Evolutionary conservation across 2,113 vertebrate genomes (phyloP), one percentile per base, ranked within the genome.

Genomic region (Nipponia nippon): DNA sequence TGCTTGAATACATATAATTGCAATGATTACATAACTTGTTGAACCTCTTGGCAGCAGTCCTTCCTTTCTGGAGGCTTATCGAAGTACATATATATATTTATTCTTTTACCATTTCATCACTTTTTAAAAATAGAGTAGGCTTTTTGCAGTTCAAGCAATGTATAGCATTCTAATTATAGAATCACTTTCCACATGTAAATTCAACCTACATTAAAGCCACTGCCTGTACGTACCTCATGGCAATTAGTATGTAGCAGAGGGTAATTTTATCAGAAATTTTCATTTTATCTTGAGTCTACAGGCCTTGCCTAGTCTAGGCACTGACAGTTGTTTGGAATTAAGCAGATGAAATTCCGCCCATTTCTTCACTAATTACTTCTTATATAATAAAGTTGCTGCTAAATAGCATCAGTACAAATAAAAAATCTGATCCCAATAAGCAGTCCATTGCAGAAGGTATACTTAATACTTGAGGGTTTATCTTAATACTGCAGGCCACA

Each of bases 251-350:
- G 46, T 44, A 95, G 66, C 34, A 21, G 59, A 87, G 70, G 25
- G 69, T 93, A 91, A 85, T 97, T 95, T 96, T 80, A 96, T 88
- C 63, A 96, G 65, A 95, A 96, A 91, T 94, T 93, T 84, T 56
- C 22, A 49, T 93, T 98, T 98, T 97, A 97, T 97, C 95, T 98
- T 92, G 75, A 38, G 42, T 81, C 80, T 97, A 85, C 96, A 97
- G 95, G 62, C 87, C 61, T 96, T 96, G 61, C 93, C 87, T 65
- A 14, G 36, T 72, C 20, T 83, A 81, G 71, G 38, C 65, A 90
- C 61, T 72, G 47, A 53, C 88, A 96, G 63, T 96, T 95, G 52
- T 91, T 97, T 96, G 75, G 87, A 98, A 97, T 84, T 95, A 83
- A 75, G 83, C 94, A 97, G 96, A 97, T 94, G 32, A 94, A 95